phyloP scores from a whole-genome alignment of 2,888 invertebrate species.

The Rapana venosa region DNA sequence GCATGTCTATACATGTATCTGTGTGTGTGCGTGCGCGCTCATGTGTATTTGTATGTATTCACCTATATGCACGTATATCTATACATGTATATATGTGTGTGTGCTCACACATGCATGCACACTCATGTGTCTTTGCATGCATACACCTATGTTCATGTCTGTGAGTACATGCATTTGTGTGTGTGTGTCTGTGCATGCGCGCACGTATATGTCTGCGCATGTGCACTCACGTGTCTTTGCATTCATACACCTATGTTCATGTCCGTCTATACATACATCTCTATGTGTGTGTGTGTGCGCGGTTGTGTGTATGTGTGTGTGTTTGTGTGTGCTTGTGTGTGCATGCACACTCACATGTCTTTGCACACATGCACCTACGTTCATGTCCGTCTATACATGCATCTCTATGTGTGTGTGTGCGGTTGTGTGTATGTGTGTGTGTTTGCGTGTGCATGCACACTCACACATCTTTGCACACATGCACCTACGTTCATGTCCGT shows the following conservation, averaged over 20 bases:
- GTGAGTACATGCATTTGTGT: constrained; percentile 16
- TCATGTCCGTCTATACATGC: no score
- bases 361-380: no score
- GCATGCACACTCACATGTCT: no score
- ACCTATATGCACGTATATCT: no score
- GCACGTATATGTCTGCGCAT: background rate
- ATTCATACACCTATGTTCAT: no score
- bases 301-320: background rate
- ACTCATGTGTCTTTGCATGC: background rate
- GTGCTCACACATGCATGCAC: background rate
- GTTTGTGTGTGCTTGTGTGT: no score
- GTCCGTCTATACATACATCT: no score
- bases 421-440: background rate
- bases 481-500: no score
- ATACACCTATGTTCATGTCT: background rate
- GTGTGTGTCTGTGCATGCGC: background rate
- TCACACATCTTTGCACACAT: no score
- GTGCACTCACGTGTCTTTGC: no score
- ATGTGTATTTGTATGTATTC: background rate
- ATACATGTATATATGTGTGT: background rate
- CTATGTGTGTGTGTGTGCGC: background rate
- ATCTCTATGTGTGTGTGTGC: no score
- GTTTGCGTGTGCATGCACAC: background rate
- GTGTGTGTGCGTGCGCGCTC: background rate
- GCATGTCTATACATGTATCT: background rate